A percentile compares a stretch with the other conserved stretches of the same genome.
phyloP scores from a whole-genome alignment of 2,888 invertebrate species.

The Autographa gamma region DNA sequence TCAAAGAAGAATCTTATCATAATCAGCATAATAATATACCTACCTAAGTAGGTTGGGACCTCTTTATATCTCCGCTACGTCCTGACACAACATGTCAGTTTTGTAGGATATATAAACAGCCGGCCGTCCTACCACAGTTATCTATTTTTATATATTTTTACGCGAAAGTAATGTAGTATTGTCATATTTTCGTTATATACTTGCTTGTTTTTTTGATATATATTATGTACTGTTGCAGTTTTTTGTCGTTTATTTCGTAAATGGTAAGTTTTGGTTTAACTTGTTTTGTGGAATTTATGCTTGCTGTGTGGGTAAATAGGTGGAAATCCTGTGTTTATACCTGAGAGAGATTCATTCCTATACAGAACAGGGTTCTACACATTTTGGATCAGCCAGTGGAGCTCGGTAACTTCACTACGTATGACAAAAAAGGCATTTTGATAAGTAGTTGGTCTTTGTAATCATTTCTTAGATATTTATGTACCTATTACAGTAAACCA shows the following conservation, averaged over 20 bases:
- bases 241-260: constrained; percentile 26
- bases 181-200: constrained; percentile 31
- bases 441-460: too few relatives aligned
- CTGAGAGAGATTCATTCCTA: background rate
- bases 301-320: background rate
- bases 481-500: too few relatives aligned
- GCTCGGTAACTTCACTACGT: too few relatives aligned
- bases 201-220: constrained; percentile 39
- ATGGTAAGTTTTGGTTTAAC: constrained; percentile 30
- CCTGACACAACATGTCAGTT: constrained; percentile 32
- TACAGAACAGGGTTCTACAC: too few relatives aligned
- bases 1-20: too few relatives aligned
- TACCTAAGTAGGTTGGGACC: background rate
- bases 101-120: constrained; percentile 58
- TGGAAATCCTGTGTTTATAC: constrained; percentile 14
- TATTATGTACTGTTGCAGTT: constrained; percentile 50
- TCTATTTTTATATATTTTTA: constrained; percentile 51
- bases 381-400: too few relatives aligned
- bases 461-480: too few relatives aligned
- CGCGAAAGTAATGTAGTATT: constrained; percentile 54
- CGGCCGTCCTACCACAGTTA: constrained; percentile 51
- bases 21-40: too few relatives aligned
- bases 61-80: background rate
- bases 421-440: too few relatives aligned
- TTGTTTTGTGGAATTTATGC: background rate